phyloP scores from a whole-genome alignment of 2,797 vertebrate species.

The Eleutherodactylus coqui region DNA sequence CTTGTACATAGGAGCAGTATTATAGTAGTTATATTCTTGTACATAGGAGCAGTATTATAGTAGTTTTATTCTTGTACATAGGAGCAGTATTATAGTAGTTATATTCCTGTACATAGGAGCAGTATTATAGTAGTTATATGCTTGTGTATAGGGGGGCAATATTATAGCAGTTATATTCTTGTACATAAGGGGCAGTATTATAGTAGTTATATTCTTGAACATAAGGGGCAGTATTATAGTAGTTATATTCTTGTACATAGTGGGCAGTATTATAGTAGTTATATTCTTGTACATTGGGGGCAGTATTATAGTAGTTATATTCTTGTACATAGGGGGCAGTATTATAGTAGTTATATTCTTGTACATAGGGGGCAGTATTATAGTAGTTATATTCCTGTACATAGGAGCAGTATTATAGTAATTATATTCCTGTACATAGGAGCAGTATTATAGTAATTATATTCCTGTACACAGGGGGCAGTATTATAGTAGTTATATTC shows the following conservation, averaged over 20 bases:
- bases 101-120: no score
- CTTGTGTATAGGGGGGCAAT: background rate
- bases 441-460: no score
- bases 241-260: background rate
- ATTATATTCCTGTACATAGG: background rate
- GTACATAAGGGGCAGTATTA: background rate
- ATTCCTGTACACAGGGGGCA: no score
- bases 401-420: background rate
- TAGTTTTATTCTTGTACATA: no score
- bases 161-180: slow-evolving; percentile 13
- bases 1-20: no score
- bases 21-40: no score
- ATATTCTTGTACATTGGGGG: background rate
- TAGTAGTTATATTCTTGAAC: slow-evolving; percentile 12
- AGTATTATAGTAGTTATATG: no score
- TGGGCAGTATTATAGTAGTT: slow-evolving; percentile 3
- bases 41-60: no score
- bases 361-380: background rate
- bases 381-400: background rate
- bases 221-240: slow-evolving; percentile 10
- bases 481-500: no score
- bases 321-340: slow-evolving; percentile 2
- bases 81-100: no score
- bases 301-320: background rate
- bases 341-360: slow-evolving; percentile 17